Percentiles rank a stretch among this genome's conserved stretches.
phyloP scores from a whole-genome alignment of 2,888 invertebrate species.

The Carabus problematicus region DNA sequence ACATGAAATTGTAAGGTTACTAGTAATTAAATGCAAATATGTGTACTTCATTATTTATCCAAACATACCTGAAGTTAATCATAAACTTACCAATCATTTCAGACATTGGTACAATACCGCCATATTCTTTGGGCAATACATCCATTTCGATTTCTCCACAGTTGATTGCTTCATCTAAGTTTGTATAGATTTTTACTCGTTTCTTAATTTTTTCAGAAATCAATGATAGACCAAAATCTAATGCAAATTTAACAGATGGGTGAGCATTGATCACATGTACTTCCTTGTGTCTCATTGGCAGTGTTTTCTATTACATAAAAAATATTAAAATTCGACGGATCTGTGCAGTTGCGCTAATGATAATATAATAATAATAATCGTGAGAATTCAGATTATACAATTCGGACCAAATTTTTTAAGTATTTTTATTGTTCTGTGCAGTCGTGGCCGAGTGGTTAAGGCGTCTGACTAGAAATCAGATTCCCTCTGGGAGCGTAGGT shows the following conservation, averaged over 20 bases:
- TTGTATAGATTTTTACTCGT: slow-evolving; percentile 71
- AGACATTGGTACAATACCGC: slow-evolving; percentile 81
- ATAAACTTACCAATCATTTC: slow-evolving; percentile 77
- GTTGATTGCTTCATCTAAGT: slow-evolving; percentile 65
- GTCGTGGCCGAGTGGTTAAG: slow-evolving; percentile 89
- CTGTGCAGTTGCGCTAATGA: neutral
- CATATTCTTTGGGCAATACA: slow-evolving; percentile 80
- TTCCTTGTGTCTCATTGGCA: slow-evolving; percentile 82
- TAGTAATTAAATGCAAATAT: neutral
- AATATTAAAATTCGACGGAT: neutral
- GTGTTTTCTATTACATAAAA: slow-evolving; percentile 66
- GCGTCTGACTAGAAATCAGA: slow-evolving; percentile 90
- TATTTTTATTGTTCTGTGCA: slow-evolving; percentile 57
- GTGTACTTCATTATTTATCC: neutral
- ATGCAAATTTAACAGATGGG: slow-evolving; percentile 75
- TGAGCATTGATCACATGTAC: slow-evolving; percentile 79
- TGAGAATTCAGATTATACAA: neutral
- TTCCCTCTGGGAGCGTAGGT: slow-evolving; percentile 91
- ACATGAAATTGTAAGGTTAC: slow-evolving; percentile 35
- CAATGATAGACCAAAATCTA: slow-evolving; percentile 78
- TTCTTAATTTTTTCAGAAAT: slow-evolving; percentile 80
- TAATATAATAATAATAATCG: neutral
- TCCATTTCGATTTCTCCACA: slow-evolving; percentile 55
- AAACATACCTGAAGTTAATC: neutral
- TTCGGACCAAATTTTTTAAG: too few species aligned